Conservation (phyloP, 2,888 invertebrate species). For the Drosophila flavopinicola region DNA sequence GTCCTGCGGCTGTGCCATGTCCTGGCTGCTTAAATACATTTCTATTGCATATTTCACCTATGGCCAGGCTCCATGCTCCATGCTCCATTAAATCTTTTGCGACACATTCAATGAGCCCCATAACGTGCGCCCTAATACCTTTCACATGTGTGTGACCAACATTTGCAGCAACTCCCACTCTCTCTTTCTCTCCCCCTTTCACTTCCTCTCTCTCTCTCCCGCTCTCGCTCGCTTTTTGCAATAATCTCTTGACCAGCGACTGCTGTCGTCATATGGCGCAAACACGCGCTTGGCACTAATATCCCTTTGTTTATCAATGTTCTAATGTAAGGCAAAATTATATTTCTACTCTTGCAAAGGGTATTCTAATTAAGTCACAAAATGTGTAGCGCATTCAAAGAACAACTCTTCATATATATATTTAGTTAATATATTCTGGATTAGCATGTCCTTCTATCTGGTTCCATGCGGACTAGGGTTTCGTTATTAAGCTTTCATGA, state of each 20-base stretch:
- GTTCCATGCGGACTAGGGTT: too few species aligned
- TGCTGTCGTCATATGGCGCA: constrained; percentile 52
- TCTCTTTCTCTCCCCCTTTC: not conserved
- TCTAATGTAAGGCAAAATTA: constrained; percentile 72
- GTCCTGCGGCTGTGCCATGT: constrained; percentile 10
- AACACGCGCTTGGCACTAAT: constrained; percentile 65
- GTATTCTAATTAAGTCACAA: not conserved
- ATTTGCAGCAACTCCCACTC: constrained; percentile 3
- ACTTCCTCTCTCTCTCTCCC: not conserved
- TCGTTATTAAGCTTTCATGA: too few species aligned
- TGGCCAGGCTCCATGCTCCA: constrained; percentile 51
- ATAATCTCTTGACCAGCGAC: constrained; percentile 49
- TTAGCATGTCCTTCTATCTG: too few species aligned
- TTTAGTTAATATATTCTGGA: too few species aligned
- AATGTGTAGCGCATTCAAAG: not conserved
- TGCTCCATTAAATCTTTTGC: constrained; percentile 80
- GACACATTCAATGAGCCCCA: constrained; percentile 79
- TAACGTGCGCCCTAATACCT: constrained; percentile 76
- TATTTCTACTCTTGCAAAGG: constrained; percentile 21
- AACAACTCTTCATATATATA: too few species aligned
- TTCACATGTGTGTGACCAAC: constrained; percentile 26
- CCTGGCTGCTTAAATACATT: constrained; percentile 51
- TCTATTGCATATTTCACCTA: constrained; percentile 69
- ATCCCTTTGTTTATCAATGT: constrained; percentile 82
- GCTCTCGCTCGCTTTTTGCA: constrained; percentile 7